Conservation (phyloP, 2,888 invertebrate genomes). For the Nematopogon swammerdamellus region DNA sequence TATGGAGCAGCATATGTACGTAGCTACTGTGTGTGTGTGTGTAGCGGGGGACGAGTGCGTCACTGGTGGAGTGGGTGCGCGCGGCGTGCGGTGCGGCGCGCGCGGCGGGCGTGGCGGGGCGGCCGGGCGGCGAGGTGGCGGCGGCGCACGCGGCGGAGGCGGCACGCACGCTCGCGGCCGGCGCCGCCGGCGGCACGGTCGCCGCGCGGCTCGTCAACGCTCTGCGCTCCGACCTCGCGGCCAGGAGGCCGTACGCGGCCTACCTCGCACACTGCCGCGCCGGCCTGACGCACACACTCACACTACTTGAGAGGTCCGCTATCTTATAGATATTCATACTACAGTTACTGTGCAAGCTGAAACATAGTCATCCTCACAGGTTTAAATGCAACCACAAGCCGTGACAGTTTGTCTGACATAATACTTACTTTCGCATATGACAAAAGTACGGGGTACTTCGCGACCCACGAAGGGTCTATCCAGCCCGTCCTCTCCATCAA, state of each 20-base stretch:
- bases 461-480: no score
- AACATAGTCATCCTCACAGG: no score
- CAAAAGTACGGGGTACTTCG: constrained; percentile 9
- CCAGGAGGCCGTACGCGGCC: constrained; percentile 37
- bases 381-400: no score
- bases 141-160: constrained; percentile 17
- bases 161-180: constrained; percentile 11
- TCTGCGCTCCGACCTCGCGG: constrained; percentile 39
- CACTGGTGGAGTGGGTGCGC: constrained; percentile 36
- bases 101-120: constrained; percentile 8
- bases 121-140: constrained; percentile 16
- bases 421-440: no score
- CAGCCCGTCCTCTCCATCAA: no score
- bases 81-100: constrained; percentile 23
- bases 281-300: constrained; percentile 28
- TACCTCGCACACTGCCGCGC: constrained; percentile 36
- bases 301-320: constrained; percentile 21
- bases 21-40: no score
- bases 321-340: not conserved
- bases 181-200: constrained; percentile 13
- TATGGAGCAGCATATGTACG: no score
- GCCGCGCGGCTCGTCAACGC: constrained; percentile 31
- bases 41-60: constrained; percentile 34
- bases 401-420: no score
- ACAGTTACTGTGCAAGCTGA: no score